Conservation (phyloP, 2,797 vertebrate species). For the Falco rusticolus region DNA sequence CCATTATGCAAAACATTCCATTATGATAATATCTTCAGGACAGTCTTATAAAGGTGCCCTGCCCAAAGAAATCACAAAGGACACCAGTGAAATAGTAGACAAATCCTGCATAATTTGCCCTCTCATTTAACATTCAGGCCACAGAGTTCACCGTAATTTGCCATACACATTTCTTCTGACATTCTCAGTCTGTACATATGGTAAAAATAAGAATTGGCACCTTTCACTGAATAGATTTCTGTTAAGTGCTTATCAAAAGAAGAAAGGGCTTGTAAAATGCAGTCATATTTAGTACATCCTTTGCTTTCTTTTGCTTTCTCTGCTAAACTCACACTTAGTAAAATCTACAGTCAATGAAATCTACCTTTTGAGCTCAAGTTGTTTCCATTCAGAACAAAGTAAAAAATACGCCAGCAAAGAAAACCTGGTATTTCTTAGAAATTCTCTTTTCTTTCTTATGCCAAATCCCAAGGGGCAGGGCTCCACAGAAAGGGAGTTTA, state of each 20-base stretch:
- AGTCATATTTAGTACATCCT: slow-evolving; percentile 29
- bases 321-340: slow-evolving; percentile 66
- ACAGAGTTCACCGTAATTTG: slow-evolving; percentile 65
- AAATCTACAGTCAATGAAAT: slow-evolving; percentile 72
- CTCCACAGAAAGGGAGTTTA: slow-evolving; percentile 72
- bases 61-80: slow-evolving; percentile 63
- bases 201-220: slow-evolving; percentile 58
- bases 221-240: slow-evolving; percentile 55
- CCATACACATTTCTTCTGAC: slow-evolving; percentile 51
- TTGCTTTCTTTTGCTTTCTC: slow-evolving; percentile 32
- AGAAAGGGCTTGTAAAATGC: slow-evolving; percentile 61
- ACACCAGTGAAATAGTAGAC: slow-evolving; percentile 51
- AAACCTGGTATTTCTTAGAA: slow-evolving; percentile 73
- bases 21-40: slow-evolving; percentile 75
- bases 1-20: slow-evolving; percentile 75
- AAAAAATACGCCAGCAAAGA: slow-evolving; percentile 63
- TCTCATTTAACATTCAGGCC: slow-evolving; percentile 68
- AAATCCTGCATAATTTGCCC: slow-evolving; percentile 50
- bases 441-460: slow-evolving; percentile 74
- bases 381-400: slow-evolving; percentile 75
- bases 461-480: slow-evolving; percentile 67
- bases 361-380: slow-evolving; percentile 72
- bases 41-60: slow-evolving; percentile 63
- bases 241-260: slow-evolving; percentile 57
- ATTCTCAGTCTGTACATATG: slow-evolving; percentile 3